These are phyloP conservation scores for Tetragonisca angustula DNA, from an alignment of 2,888 invertebrate genomes.

Conservation along the genomic window DNA sequence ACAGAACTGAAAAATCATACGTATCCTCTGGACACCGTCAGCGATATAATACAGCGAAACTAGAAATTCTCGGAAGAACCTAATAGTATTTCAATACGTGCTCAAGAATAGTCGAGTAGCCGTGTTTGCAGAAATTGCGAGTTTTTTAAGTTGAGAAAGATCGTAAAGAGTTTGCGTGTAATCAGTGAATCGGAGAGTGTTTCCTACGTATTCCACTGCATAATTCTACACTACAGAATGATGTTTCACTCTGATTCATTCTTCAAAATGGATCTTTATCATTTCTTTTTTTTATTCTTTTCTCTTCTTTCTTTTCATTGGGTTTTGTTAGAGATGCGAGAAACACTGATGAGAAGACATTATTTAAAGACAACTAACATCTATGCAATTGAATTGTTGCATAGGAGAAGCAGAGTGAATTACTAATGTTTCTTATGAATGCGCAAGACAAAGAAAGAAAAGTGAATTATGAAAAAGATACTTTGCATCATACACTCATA, in stretches of 20 bases:
- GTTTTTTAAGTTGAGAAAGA: not conserved
- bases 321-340: not conserved
- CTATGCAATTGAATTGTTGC: not conserved
- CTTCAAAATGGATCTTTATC: not conserved
- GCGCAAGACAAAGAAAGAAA: not conserved
- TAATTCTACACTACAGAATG: constrained; percentile 13
- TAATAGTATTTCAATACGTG: not conserved
- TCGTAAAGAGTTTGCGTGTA: not conserved
- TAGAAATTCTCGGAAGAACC: not conserved
- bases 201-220: not conserved
- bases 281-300: not conserved
- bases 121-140: not conserved
- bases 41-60: not conserved
- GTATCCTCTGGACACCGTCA: not conserved
- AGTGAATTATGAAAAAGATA: not conserved
- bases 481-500: not conserved
- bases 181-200: constrained; percentile 15
- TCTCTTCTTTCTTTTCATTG: too few relatives aligned
- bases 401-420: not conserved
- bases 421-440: not conserved
- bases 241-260: not conserved
- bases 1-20: not conserved
- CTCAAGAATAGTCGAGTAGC: not conserved
- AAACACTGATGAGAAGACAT: not conserved
- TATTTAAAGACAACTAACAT: not conserved